A percentile compares a stretch with the other conserved stretches of the same genome.
phyloP scores from a whole-genome alignment of 1,140 invertebrate genomes.

The Ips nitidus region DNA sequence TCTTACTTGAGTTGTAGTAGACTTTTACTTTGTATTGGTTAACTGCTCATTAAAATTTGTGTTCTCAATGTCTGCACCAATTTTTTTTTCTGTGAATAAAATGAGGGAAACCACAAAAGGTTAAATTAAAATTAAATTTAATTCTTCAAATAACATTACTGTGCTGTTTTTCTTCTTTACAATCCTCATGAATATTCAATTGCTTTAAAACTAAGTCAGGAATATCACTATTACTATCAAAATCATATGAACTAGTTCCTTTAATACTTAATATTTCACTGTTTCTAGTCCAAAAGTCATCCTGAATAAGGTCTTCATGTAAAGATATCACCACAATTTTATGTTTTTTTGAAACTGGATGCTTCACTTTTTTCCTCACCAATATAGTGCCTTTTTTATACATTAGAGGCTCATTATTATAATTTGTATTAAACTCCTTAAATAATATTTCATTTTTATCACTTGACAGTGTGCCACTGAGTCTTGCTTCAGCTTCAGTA shows the following conservation, averaged over 20 bases:
- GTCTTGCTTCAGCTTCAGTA: conserved; percentile 74
- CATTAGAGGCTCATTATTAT: conserved; percentile 85
- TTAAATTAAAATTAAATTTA: no score
- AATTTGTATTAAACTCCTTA: conserved; percentile 89
- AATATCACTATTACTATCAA: conserved; percentile 30
- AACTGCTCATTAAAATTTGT: no score
- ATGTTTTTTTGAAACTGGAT: conserved; percentile 47
- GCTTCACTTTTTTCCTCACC: conserved; percentile 62
- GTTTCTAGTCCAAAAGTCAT: conserved; percentile 83
- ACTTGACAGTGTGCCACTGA: conserved; percentile 82
- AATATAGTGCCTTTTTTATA: conserved; percentile 89
- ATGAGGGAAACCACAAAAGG: no score
- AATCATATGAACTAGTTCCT: conserved; percentile 45
- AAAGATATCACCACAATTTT: conserved; percentile 62
- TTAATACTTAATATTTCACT: conserved; percentile 59
- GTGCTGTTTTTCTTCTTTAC: no score
- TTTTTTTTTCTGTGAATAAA: no score
- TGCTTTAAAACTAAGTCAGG: conserved; percentile 43
- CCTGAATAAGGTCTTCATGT: conserved; percentile 81
- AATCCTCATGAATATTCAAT: conserved; percentile 14
- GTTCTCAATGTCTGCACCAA: no score
- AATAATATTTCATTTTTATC: conserved; percentile 97
- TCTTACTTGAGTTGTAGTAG: no score
- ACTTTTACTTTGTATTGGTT: no score
- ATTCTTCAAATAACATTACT: no score